Percentiles rank a stretch among this genome's conserved stretches.
phyloP scores from a whole-genome alignment of 2,888 invertebrate species.

The Pseudoips prasinana region DNA sequence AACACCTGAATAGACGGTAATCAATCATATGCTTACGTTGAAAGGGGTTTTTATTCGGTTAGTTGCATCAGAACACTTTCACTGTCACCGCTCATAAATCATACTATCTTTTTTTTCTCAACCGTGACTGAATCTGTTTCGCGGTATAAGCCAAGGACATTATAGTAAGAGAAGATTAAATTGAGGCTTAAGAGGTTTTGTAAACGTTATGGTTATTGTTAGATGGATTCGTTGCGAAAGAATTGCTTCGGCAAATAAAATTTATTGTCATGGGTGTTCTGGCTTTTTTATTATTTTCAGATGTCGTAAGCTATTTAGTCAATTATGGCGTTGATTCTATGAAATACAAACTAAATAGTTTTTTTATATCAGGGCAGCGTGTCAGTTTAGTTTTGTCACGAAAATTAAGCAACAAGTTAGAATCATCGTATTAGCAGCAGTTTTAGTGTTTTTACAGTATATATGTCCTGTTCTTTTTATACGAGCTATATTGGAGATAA shows the following conservation, averaged over 20 bases:
- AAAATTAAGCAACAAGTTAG: too few relatives aligned
- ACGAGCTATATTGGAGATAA: too few relatives aligned
- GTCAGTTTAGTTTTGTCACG: too few relatives aligned
- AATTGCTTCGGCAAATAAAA: slow-evolving; percentile 4
- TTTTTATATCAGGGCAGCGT: too few relatives aligned
- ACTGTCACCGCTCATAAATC: slow-evolving; percentile 57
- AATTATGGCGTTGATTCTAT: too few relatives aligned
- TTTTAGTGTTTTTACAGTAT: too few relatives aligned
- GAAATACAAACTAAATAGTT: too few relatives aligned
- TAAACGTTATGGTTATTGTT: background rate
- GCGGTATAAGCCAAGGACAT: slow-evolving; percentile 46
- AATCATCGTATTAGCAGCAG: too few relatives aligned
- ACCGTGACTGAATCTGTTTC: slow-evolving; percentile 40
- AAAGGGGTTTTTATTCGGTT: slow-evolving; percentile 47
- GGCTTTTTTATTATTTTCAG: too few relatives aligned
- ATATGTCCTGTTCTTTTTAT: too few relatives aligned
- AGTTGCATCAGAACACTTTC: slow-evolving; percentile 60
- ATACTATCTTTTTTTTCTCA: slow-evolving; percentile 39
- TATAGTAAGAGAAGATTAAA: slow-evolving; percentile 27
- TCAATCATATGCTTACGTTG: slow-evolving; percentile 60
- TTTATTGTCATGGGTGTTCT: slow-evolving; percentile 1
- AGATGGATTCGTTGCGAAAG: background rate
- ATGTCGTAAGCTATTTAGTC: too few relatives aligned
- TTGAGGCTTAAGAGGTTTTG: slow-evolving; percentile 13
- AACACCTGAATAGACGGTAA: slow-evolving; percentile 56